Evolutionary conservation across 2,113 vertebrate genomes (phyloP), one percentile per base, ranked within the genome.

Genomic region (Prunella fulvescens): DNA sequence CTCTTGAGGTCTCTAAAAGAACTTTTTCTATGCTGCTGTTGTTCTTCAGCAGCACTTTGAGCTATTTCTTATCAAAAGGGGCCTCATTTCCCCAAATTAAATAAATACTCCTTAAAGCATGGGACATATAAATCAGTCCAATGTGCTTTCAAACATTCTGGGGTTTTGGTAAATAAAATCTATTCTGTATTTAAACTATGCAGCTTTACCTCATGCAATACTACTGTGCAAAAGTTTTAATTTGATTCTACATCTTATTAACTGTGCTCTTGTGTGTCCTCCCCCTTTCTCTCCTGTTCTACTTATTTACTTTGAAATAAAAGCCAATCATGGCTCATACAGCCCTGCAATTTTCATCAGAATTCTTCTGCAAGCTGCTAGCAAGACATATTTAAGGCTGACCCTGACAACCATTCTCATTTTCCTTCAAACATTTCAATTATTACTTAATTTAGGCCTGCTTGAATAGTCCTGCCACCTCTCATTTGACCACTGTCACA

Each of bases 341-440:
- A 60, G 50, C 45, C 26, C 48, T 42, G 73, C 39, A 65, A 70
- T 72, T 92, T 87, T 72, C 80, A 48, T 56, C 48, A 24, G 5
- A 19, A 16, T 67, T 87, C 35, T 47, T 53, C 73, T 82, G 26
- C 54, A 33, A 72, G 51, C 45, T 31, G 29, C 51, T 48, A 81
- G 70, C 18, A 71, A 87, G 72, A 33, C 6, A 31, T 58, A 47
- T 65, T 93, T 61, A 85, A 84, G 45, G 50, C 50, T 94, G 94
- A 77, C 73, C 70, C 74, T 0, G 0, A 69, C 29, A 60, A 78
- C 35, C 29, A 23, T 6, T 61, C 74, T 94, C n/a, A 92, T 95
- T 95, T 94, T 47, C 84, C 64, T 95, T 94, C 95, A 93, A 88
- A 93, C 60, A 66, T 54, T 90, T 90, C 81, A 64, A 76, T 95